Percentiles rank a stretch among this genome's conserved stretches.
These are phyloP conservation scores for Onychostruthus taczanowskii DNA, from an alignment of 2,113 vertebrate genomes.

Conservation along the genomic window DNA sequence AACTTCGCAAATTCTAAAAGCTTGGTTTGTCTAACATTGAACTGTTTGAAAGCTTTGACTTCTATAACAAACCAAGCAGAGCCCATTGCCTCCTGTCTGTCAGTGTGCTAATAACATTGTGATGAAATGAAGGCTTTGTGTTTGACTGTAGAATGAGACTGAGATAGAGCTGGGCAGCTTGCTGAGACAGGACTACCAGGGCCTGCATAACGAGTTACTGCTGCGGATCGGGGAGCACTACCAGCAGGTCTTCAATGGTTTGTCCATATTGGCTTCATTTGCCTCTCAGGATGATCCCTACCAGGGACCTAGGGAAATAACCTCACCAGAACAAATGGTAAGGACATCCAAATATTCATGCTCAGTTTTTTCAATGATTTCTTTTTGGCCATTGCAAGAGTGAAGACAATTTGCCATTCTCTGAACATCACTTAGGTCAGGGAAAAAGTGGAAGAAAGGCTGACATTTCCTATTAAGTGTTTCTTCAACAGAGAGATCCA, in stretches of 20 bases:
- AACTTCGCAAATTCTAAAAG: not conserved
- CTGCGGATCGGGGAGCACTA: conserved; percentile 94
- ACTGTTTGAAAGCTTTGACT: not conserved
- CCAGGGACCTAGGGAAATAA: conserved; percentile 88
- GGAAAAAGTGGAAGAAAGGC: not conserved
- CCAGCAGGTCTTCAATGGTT: conserved; percentile 97
- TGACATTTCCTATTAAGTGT: not conserved
- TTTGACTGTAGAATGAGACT: conserved; percentile 86
- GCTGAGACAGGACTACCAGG: conserved; percentile 95
- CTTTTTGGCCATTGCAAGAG: not conserved
- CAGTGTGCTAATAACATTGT: not conserved
- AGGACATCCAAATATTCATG: not conserved
- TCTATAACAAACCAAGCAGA: not conserved
- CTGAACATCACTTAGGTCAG: not conserved
- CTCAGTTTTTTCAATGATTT: not conserved
- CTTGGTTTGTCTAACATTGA: not conserved
- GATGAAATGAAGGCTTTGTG: not conserved
- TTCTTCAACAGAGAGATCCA: not conserved
- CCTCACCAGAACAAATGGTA: conserved; percentile 89
- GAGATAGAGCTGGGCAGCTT: conserved; percentile 96
- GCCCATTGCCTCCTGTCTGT: not conserved
- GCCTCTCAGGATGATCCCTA: conserved; percentile 92
- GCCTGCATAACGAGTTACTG: conserved; percentile 93
- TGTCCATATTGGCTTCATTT: conserved; percentile 93
- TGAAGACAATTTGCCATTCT: not conserved